Conservation (phyloP, 2,888 invertebrate species). For the Isoperla grammatica region DNA sequence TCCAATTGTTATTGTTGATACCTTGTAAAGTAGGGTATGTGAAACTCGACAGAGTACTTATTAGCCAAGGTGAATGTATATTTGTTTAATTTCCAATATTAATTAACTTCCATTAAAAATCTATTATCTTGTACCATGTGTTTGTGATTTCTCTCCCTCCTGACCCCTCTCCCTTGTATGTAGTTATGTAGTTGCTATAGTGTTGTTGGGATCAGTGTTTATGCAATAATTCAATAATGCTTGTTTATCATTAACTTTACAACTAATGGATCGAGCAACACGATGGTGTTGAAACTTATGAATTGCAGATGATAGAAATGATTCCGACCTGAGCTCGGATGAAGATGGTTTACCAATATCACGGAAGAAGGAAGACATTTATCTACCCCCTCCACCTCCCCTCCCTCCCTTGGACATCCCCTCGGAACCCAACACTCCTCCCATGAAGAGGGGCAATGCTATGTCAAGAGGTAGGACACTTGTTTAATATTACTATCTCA, state of each 20-base stretch:
- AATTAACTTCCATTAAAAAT: constrained; percentile 19
- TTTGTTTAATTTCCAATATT: constrained; percentile 18
- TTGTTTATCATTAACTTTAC: too few relatives aligned
- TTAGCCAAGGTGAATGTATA: constrained; percentile 26
- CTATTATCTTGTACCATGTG: not conserved
- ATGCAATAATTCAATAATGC: not conserved
- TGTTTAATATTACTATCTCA: too few relatives aligned
- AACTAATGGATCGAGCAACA: not conserved
- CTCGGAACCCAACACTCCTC: constrained; percentile 16
- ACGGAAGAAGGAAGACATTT: not conserved
- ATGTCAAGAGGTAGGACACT: constrained; percentile 20
- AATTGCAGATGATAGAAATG: constrained; percentile 15
- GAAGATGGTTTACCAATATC: constrained; percentile 33
- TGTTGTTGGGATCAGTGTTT: not conserved
- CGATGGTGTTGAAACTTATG: not conserved
- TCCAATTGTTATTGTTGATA: not conserved
- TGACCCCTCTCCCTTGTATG: too few relatives aligned
- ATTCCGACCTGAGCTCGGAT: constrained; percentile 33
- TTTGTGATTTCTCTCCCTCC: constrained; percentile 6
- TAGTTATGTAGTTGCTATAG: not conserved
- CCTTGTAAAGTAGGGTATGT: not conserved
- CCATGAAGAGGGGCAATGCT: constrained; percentile 5
- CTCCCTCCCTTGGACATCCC: constrained; percentile 40
- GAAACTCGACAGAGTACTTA: constrained; percentile 5
- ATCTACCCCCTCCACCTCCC: constrained; percentile 38